Evolutionary conservation across 2,797 vertebrate genomes (phyloP).

Genomic region (Scolopax bukidnonensis): DNA sequence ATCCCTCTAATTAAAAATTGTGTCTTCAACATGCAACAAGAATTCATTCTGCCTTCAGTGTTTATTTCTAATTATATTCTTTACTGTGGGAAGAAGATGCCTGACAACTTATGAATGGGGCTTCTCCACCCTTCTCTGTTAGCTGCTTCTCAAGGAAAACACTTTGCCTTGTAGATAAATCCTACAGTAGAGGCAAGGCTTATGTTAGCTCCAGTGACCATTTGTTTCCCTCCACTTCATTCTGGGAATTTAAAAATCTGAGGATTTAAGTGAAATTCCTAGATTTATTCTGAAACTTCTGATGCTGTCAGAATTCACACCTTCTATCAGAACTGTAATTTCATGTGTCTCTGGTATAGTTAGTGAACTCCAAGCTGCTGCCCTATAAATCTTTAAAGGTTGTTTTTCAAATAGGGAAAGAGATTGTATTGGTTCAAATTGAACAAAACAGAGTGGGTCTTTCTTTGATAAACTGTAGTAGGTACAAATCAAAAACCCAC

Average conservation of each 20-base stretch:
- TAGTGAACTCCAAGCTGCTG: conserved; percentile 70
- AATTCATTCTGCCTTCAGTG: not conserved
- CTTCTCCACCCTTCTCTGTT: not conserved
- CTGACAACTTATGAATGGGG: not conserved
- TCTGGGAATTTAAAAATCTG: conserved; percentile 26
- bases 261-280: conserved; percentile 51
- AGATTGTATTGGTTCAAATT: not conserved
- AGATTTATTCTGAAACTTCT: conserved; percentile 65
- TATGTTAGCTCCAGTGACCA: not conserved
- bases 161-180: not conserved
- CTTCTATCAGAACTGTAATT: conserved; percentile 66
- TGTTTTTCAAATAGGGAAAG: conserved; percentile 44
- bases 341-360: conserved; percentile 63
- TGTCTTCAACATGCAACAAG: not conserved
- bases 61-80: not conserved
- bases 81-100: not conserved
- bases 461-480: not conserved
- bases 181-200: not conserved
- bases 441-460: not conserved
- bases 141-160: not conserved
- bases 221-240: conserved; percentile 12
- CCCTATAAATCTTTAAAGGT: conserved; percentile 67
- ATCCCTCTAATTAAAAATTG: not conserved
- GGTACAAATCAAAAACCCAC: not conserved
- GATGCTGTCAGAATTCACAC: conserved; percentile 68